A percentile compares a stretch with the other conserved stretches of the same genome.
Evolutionary conservation across 2,113 vertebrate species (phyloP).

Genomic region (Muscicapa adusta): DNA sequence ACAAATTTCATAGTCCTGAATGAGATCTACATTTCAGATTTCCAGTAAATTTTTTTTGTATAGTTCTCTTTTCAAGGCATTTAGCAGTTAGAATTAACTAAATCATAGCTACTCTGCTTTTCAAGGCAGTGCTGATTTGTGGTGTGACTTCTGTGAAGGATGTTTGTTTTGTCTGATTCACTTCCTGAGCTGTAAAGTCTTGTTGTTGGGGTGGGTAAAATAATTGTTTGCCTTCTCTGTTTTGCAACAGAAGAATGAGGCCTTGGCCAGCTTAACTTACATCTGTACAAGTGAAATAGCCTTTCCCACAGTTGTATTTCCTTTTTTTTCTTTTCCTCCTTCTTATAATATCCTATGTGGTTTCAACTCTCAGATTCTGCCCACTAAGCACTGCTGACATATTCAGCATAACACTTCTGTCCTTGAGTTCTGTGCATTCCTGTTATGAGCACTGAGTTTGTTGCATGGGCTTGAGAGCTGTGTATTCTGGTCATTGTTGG

Average conservation of each 20-base stretch:
- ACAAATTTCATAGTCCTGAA: neutral
- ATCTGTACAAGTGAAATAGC: neutral
- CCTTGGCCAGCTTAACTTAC: neutral
- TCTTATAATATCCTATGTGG: neutral
- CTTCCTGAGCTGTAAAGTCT: neutral
- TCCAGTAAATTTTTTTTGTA: neutral
- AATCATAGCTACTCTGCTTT: neutral
- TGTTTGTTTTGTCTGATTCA: neutral
- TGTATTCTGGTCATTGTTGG: neutral
- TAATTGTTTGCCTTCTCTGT: neutral
- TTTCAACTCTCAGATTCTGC: neutral
- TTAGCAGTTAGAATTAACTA: neutral
- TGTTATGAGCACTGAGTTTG: rapidly evolving
- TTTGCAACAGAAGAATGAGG: neutral
- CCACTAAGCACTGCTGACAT: neutral
- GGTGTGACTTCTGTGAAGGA: neutral
- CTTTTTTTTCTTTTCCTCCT: neutral
- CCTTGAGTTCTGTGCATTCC: neutral
- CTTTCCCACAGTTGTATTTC: neutral
- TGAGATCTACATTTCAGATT: neutral
- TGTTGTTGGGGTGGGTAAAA: neutral
- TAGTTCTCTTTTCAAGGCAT: neutral
- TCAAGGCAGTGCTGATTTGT: neutral
- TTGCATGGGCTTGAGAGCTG: neutral
- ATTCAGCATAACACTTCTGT: neutral